A percentile compares a stretch with the other conserved stretches of the same genome.
These are phyloP conservation scores for Aleadryas rufinucha DNA, from an alignment of 2,113 vertebrate genomes.

Conservation along the genomic window DNA sequence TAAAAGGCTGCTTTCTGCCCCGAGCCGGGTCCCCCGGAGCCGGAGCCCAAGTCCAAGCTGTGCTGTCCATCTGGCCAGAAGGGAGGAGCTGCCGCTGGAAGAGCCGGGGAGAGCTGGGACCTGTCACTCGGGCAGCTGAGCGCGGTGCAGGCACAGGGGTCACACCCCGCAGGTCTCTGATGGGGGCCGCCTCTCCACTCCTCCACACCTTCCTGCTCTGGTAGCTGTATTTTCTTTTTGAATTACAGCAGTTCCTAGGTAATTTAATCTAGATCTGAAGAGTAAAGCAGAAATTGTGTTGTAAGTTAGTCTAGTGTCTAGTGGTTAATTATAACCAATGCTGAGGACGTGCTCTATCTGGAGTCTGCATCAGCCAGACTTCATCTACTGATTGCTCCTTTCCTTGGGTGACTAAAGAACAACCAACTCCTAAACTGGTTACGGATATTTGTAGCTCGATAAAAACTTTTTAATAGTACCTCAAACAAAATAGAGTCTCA, in stretches of 20 bases:
- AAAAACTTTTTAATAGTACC: background rate
- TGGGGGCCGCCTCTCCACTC: background rate
- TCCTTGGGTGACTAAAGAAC: background rate
- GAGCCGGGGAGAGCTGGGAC: background rate
- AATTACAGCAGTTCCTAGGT: background rate
- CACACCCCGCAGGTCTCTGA: background rate
- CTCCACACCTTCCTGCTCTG: background rate
- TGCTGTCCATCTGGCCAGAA: background rate
- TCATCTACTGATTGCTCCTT: background rate
- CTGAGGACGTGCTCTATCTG: background rate
- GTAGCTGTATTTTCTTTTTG: background rate
- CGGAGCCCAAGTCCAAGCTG: background rate
- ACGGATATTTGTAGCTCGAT: background rate
- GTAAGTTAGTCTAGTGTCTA: background rate
- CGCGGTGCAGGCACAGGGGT: background rate
- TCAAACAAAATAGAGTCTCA: background rate
- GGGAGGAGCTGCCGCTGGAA: constrained; percentile 29
- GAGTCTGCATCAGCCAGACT: background rate
- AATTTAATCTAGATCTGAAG: background rate
- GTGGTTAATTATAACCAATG: background rate
- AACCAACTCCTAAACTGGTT: background rate
- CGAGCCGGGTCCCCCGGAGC: background rate
- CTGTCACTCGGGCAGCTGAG: background rate
- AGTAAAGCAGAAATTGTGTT: background rate
- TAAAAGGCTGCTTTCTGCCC: background rate